Evolutionary conservation across 2,113 vertebrate species (phyloP).

Genomic region (Seriola rivoliana): DNA sequence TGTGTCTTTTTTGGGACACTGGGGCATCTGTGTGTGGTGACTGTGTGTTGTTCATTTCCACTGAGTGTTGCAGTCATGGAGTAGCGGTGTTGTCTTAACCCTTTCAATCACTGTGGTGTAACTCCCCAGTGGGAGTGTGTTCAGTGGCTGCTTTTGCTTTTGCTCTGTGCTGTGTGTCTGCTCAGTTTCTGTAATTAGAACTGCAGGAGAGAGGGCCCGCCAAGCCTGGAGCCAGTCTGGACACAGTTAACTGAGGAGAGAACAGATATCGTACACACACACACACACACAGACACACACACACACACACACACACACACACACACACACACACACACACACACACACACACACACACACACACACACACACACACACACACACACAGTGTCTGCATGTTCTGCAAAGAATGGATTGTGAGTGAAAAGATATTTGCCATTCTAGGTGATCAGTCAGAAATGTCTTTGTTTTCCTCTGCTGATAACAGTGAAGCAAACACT

Average conservation of each 20-base stretch:
- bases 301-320: constrained; percentile 17
- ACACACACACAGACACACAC: not conserved
- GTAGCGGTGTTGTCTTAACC: constrained; percentile 61
- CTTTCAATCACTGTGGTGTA: constrained; percentile 51
- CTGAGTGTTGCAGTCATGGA: constrained; percentile 44
- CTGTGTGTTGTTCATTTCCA: constrained; percentile 22
- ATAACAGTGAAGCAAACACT: constrained; percentile 44
- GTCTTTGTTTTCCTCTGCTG: constrained; percentile 38
- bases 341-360: constrained; percentile 17
- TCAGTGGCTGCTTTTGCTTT: constrained; percentile 39
- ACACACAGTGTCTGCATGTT: constrained; percentile 18
- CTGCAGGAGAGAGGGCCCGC: constrained; percentile 59
- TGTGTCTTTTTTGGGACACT: constrained; percentile 1
- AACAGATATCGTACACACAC: constrained; percentile 9
- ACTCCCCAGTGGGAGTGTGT: constrained; percentile 54
- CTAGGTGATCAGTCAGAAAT: constrained; percentile 42
- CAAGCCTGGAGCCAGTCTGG: constrained; percentile 44
- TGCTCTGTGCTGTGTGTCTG: constrained; percentile 48
- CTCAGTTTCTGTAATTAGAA: constrained; percentile 67
- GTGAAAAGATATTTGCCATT: constrained; percentile 14
- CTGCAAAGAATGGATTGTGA: constrained; percentile 6
- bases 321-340: constrained; percentile 3
- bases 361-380: constrained; percentile 31
- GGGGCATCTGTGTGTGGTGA: constrained; percentile 3
- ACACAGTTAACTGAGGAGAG: constrained; percentile 39